Conservation (phyloP, 2,113 vertebrate species). For the Amphiprion percula region DNA sequence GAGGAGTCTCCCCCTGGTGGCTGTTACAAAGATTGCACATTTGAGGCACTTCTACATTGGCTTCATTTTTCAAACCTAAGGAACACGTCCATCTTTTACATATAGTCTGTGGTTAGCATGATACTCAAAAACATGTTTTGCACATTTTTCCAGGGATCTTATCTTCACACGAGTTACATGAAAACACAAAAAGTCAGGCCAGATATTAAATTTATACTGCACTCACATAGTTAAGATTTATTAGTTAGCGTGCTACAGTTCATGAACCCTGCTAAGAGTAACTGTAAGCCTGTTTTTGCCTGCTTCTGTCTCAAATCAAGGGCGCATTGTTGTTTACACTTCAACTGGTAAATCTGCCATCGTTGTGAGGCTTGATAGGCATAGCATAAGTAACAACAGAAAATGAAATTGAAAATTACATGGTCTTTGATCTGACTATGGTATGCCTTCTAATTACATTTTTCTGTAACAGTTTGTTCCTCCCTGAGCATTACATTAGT, state of each 20-base stretch:
- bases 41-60: too few species aligned
- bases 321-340: background rate
- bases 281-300: too few species aligned
- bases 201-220: background rate
- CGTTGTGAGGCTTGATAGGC: too few species aligned
- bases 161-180: background rate
- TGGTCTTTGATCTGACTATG: background rate
- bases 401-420: background rate
- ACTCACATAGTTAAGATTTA: background rate
- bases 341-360: background rate
- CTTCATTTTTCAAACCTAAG: too few species aligned
- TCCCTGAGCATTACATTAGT: background rate
- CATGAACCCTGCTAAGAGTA: too few species aligned
- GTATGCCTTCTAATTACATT: background rate
- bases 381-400: background rate
- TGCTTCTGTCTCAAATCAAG: background rate
- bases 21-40: too few species aligned
- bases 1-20: too few species aligned
- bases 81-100: too few species aligned
- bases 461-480: background rate
- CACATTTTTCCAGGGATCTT: background rate
- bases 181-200: too few species aligned
- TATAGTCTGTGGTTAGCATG: too few species aligned
- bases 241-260: too few species aligned
- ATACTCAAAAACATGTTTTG: background rate